A percentile compares a stretch with the other conserved stretches of the same genome.
phyloP scores from a whole-genome alignment of 37 sponge, comb jelly and placozoan species.

The Chondrilla cf. caribensis region DNA sequence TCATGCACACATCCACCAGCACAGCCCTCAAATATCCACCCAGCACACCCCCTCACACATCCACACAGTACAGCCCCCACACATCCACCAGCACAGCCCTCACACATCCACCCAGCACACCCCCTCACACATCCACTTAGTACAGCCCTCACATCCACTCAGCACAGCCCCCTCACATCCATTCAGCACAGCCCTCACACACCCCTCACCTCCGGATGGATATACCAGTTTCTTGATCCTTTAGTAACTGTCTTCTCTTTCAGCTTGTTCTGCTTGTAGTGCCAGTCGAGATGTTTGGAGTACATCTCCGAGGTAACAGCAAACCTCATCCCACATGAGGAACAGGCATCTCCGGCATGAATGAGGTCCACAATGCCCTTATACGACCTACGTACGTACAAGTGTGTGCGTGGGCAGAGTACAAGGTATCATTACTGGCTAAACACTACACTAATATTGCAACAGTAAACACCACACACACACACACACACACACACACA shows the following conservation, averaged over 20 bases:
- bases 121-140: background rate
- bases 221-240: constrained; percentile 63
- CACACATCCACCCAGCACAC: background rate
- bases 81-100: background rate
- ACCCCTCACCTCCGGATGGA: constrained; percentile 67
- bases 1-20: background rate
- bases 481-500: too few relatives aligned
- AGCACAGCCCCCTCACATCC: background rate
- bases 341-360: constrained; percentile 78
- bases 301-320: constrained; percentile 46
- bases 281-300: constrained; percentile 91
- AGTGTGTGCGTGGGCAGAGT: background rate
- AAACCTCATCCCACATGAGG: constrained; percentile 90
- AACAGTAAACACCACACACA: too few relatives aligned
- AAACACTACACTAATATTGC: background rate
- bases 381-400: constrained; percentile 38
- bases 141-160: background rate
- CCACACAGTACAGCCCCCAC: background rate
- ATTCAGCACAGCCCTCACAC: too few relatives aligned
- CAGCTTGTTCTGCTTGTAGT: constrained; percentile 72
- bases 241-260: constrained; percentile 29
- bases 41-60: background rate
- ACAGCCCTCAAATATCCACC: background rate
- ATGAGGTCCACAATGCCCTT: constrained; percentile 48
- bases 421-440: too few relatives aligned